Evolutionary conservation across 2,888 invertebrate genomes (phyloP).

Genomic region (Pterostichus niger): DNA sequence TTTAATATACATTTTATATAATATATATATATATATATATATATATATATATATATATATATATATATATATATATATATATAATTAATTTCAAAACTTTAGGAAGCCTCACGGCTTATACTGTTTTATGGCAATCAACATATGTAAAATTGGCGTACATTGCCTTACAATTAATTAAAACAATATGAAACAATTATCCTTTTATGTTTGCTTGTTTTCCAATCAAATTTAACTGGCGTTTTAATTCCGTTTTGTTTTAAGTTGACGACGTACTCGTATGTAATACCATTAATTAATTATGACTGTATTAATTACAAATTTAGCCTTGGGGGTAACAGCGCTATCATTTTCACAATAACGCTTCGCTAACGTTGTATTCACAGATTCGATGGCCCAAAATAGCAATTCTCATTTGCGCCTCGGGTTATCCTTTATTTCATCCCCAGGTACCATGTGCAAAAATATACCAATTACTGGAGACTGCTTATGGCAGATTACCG

Average conservation of each 20-base stretch:
- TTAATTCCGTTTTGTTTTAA: conserved; percentile 13
- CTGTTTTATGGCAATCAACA: too few relatives aligned
- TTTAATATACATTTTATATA: too few relatives aligned
- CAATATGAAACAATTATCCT: not conserved
- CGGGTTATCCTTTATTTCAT: conserved; percentile 8
- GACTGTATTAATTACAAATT: conserved; percentile 20
- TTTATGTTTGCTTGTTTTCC: not conserved
- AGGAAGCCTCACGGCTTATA: too few relatives aligned
- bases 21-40: too few relatives aligned
- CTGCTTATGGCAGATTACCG: conserved; percentile 14
- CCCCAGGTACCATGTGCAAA: conserved; percentile 25
- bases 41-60: too few relatives aligned
- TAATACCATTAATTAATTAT: conserved; percentile 33
- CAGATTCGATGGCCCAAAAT: conserved; percentile 14
- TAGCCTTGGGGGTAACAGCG: not conserved
- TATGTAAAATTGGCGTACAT: too few relatives aligned
- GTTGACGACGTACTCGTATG: conserved; percentile 28
- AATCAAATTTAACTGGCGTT: conserved; percentile 9
- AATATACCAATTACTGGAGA: conserved; percentile 29
- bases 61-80: too few relatives aligned
- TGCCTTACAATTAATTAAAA: not conserved
- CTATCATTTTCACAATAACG: conserved; percentile 5
- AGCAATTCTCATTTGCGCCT: conserved; percentile 4
- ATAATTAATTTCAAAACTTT: too few relatives aligned
- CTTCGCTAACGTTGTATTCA: not conserved